phyloP scores from a whole-genome alignment of 2,888 invertebrate species.

The Thereva nobilitata region DNA sequence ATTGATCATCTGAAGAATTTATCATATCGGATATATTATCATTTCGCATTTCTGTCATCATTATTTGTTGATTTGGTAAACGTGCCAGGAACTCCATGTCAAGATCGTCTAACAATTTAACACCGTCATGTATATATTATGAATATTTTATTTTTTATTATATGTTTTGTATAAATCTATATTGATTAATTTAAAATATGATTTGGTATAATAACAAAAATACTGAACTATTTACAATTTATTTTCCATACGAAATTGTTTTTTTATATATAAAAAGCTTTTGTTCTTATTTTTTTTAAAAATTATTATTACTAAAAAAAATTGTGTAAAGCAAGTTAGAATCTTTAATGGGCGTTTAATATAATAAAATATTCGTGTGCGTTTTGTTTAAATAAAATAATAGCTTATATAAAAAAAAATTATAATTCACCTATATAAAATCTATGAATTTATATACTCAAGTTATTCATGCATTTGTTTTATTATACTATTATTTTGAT shows the following conservation, averaged over 20 bases:
- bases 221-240: slow-evolving; percentile 26
- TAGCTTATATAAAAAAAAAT: slow-evolving; percentile 11
- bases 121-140: slow-evolving; percentile 28
- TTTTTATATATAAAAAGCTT: slow-evolving; percentile 20
- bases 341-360: too few species aligned
- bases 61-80: slow-evolving; percentile 44
- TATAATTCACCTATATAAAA: slow-evolving; percentile 3
- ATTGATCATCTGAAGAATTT: slow-evolving; percentile 28
- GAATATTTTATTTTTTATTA: slow-evolving; percentile 6
- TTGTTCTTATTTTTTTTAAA: background rate
- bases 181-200: too few species aligned
- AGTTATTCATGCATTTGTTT: too few species aligned
- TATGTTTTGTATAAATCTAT: slow-evolving; percentile 16
- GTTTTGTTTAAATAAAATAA: slow-evolving; percentile 13
- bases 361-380: background rate
- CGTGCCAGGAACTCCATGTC: slow-evolving; percentile 49
- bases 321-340: too few species aligned
- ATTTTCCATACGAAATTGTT: slow-evolving; percentile 26
- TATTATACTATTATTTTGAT: too few species aligned
- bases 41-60: slow-evolving; percentile 36
- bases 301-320: too few species aligned
- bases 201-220: slow-evolving; percentile 1
- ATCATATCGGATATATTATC: slow-evolving; percentile 34
- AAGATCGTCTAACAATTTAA: slow-evolving; percentile 47
- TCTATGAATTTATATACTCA: too few species aligned